phyloP scores from a whole-genome alignment of 2,888 invertebrate species.

The Dryomyza anilis region DNA sequence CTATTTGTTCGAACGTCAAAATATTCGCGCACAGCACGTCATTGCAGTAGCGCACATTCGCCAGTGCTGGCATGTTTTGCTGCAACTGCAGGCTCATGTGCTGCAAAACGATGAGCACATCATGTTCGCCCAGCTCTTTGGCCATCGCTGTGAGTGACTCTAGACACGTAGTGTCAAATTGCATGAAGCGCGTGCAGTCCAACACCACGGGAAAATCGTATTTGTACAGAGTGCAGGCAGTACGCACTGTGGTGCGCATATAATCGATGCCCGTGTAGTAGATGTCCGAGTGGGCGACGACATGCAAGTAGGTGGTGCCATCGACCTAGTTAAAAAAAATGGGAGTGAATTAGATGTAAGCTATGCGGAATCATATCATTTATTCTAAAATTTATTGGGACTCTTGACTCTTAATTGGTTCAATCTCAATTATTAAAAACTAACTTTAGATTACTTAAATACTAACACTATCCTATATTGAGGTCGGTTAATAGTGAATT shows the following conservation, averaged over 20 bases:
- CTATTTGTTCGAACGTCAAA: conserved; percentile 24
- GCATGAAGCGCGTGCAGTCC: conserved; percentile 69
- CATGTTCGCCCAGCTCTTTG: conserved; percentile 64
- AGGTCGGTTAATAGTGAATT: too few relatives aligned
- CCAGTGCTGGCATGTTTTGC: conserved; percentile 40
- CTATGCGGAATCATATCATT: neutral
- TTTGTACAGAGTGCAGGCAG: conserved; percentile 62
- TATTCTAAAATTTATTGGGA: neutral
- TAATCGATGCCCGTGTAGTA: conserved; percentile 75
- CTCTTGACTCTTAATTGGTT: too few relatives aligned
- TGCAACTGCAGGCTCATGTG: conserved; percentile 44
- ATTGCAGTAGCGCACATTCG: conserved; percentile 45
- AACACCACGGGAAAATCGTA: conserved; percentile 65
- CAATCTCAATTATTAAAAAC: too few relatives aligned
- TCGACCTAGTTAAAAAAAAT: conserved; percentile 59
- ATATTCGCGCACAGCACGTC: conserved; percentile 33
- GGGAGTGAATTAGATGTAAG: neutral
- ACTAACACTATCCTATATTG: too few relatives aligned
- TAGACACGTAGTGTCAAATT: conserved; percentile 72
- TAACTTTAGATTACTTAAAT: too few relatives aligned
- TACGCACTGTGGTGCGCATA: conserved; percentile 65
- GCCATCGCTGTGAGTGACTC: conserved; percentile 68
- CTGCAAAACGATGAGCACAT: conserved; percentile 63
- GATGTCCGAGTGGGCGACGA: conserved; percentile 71
- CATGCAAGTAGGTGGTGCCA: conserved; percentile 63